These are phyloP conservation scores for Lapara coniferarum DNA, from an alignment of 2,888 invertebrate genomes.

Conservation along the genomic window DNA sequence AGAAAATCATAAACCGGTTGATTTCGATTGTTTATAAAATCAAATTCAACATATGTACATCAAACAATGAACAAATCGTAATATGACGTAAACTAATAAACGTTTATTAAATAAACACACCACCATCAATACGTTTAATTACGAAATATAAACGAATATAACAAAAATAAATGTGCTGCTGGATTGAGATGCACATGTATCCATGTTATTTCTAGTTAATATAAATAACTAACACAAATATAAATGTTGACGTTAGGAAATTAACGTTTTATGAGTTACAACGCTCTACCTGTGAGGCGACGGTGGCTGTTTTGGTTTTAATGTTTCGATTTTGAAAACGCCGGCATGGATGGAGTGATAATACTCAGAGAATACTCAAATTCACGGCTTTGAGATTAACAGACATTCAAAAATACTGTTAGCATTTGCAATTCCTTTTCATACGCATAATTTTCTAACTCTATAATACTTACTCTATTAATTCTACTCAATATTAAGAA, in stretches of 20 bases:
- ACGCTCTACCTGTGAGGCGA: conserved; percentile 30
- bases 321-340: no score
- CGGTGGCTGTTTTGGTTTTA: neutral
- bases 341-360: no score
- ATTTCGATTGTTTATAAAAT: conserved; percentile 33
- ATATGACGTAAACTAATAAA: conserved; percentile 22
- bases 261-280: conserved; percentile 34
- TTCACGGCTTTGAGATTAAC: no score
- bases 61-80: conserved; percentile 43
- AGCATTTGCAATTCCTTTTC: neutral
- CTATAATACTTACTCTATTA: neutral
- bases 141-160: conserved; percentile 38
- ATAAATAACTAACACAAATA: conserved; percentile 74
- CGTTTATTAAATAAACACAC: conserved; percentile 15
- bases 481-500: no score
- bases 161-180: conserved; percentile 28
- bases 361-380: no score
- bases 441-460: neutral
- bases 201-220: conserved; percentile 74
- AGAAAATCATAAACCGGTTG: conserved; percentile 3
- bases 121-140: conserved; percentile 28
- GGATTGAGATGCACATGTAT: conserved; percentile 74
- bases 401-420: no score
- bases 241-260: conserved; percentile 11
- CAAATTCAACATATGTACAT: conserved; percentile 43